Evolutionary conservation across 2,888 invertebrate genomes (phyloP).

Genomic region (Acleris emargana): DNA sequence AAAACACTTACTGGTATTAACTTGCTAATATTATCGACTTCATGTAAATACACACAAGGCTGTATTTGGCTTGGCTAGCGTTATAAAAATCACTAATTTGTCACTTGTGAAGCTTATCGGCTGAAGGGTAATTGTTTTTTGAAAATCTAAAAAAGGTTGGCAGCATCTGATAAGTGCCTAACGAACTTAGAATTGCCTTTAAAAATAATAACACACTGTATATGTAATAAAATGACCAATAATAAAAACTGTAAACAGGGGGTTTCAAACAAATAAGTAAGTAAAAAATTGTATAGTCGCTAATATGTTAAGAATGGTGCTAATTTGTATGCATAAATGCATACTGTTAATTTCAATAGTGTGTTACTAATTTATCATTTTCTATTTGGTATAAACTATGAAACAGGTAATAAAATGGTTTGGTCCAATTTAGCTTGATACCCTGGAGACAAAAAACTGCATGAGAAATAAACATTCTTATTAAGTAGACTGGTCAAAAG

Average conservation of each 20-base stretch:
- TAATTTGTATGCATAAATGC: too few relatives aligned
- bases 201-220: constrained; percentile 3
- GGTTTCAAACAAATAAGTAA: too few relatives aligned
- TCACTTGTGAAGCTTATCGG: constrained; percentile 34
- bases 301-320: too few relatives aligned
- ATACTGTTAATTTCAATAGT: too few relatives aligned
- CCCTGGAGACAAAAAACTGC: too few relatives aligned
- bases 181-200: constrained; percentile 25
- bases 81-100: constrained; percentile 32
- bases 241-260: background rate
- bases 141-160: constrained; percentile 34
- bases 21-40: constrained; percentile 11
- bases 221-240: background rate
- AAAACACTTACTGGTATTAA: constrained; percentile 21
- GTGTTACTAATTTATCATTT: too few relatives aligned
- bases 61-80: background rate
- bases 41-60: constrained; percentile 3
- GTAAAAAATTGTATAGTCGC: too few relatives aligned
- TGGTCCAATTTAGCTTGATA: too few relatives aligned
- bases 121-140: constrained; percentile 35
- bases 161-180: constrained; percentile 33
- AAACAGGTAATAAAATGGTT: too few relatives aligned
- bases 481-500: too few relatives aligned
- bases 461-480: too few relatives aligned
- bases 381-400: too few relatives aligned